phyloP scores from a whole-genome alignment of 2,888 invertebrate genomes.

The Hirtodrosophila alboralis region DNA sequence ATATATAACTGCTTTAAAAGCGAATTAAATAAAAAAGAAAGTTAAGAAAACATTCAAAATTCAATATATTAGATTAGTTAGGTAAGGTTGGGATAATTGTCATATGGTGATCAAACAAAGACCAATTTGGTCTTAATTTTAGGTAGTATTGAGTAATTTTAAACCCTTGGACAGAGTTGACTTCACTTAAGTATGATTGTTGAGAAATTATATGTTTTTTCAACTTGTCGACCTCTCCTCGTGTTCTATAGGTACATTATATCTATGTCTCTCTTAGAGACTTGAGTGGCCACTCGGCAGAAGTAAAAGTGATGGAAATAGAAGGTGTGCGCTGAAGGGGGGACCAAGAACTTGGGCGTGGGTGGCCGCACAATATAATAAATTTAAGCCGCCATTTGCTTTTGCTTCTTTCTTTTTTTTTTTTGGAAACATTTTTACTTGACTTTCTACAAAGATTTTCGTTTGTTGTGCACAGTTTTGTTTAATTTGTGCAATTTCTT shows the following conservation, averaged over 20 bases:
- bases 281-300: conserved; percentile 42
- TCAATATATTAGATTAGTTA: no score
- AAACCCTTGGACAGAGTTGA: no score
- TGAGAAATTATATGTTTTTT: no score
- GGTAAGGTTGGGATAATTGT: no score
- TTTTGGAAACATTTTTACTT: conserved; percentile 28
- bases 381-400: conserved; percentile 68
- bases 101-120: no score
- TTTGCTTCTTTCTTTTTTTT: conserved; percentile 65
- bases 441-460: conserved; percentile 46
- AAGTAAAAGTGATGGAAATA: conserved; percentile 13
- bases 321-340: not conserved
- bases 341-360: conserved; percentile 12
- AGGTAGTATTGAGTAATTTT: no score
- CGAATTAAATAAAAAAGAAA: no score
- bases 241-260: conserved; percentile 19
- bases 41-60: no score
- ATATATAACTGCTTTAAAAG: no score
- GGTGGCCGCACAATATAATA: conserved; percentile 68
- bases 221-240: no score
- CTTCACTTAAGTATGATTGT: no score
- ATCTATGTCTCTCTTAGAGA: conserved; percentile 68
- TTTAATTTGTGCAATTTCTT: conserved; percentile 64
- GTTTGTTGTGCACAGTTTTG: conserved; percentile 61
- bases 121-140: no score